phyloP scores from a whole-genome alignment of 2,888 invertebrate species.

The Teleogryllus oceanicus region DNA sequence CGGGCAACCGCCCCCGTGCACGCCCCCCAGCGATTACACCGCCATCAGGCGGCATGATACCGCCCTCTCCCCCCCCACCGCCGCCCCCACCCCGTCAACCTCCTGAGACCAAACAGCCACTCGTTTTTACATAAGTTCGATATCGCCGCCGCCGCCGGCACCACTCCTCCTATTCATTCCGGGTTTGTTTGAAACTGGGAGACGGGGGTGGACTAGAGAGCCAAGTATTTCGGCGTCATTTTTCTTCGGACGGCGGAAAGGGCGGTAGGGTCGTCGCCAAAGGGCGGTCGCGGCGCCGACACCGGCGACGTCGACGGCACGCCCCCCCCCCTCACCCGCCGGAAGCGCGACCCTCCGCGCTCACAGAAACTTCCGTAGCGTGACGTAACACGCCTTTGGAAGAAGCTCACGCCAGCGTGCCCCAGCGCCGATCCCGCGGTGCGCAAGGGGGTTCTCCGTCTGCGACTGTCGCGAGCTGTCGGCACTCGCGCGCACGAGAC shows the following conservation, averaged over 20 bases:
- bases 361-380: constrained; percentile 6
- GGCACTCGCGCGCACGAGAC: neutral
- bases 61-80: neutral
- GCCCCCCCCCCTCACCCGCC: neutral
- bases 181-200: neutral
- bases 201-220: neutral
- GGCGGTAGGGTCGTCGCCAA: neutral
- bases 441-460: neutral
- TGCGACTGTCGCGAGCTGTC: neutral
- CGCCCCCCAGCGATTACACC: neutral
- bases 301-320: neutral
- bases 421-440: neutral
- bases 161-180: too few relatives aligned
- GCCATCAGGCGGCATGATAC: constrained; percentile 18
- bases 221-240: neutral
- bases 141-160: neutral
- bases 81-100: neutral
- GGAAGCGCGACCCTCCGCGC: neutral
- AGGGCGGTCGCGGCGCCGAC: neutral
- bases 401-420: neutral
- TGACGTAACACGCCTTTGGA: neutral
- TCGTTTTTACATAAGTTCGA: neutral
- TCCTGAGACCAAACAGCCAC: neutral
- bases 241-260: neutral
- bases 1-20: neutral